Evolutionary conservation across 2,113 vertebrate genomes (phyloP), one percentile per base, ranked within the genome.

Genomic region (Hippocampus zosterae): DNA sequence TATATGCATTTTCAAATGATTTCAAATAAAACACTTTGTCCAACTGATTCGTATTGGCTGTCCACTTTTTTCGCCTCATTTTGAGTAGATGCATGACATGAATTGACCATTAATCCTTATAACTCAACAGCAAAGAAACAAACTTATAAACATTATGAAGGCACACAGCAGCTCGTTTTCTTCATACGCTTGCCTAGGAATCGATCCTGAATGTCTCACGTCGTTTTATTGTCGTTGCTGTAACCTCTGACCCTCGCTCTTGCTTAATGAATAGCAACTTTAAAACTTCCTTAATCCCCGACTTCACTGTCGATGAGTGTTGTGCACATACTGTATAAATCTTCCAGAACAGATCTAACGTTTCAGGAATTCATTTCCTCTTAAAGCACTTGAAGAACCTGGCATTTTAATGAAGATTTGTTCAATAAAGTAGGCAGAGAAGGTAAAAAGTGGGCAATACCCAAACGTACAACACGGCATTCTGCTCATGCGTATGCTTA

Each of bases 91-190:
- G 65, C 9, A 81, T 88, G 86, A 90, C 9, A 81, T 88, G 86
- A 90, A 88, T 42, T 85, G 73, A 33, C 84, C 81, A 46, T 83
- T 80, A 2, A 37, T 76, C 81, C 5, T 62, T 74, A 27, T 27
- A 27, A 27, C 25, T 27, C 25, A 27, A 27, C 25, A 27, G 25
- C 25, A 27, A 27, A 27, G 25, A 1, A 27, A 27, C 25, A 27
- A 27, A 27, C 5, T 62, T 74, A 27, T 71, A 73, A 92, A 75
- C 56, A 89, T 89, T 59, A 92, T 80, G 52, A 93, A 93, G 0
- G 91, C 89, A 44, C 91, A 90, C 27, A 91, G 80, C 3, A 93
- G 81, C 11, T 85, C 84, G 40, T 89, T 84, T 50, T 50, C 5
- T 50, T 7, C 2, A 5, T 21, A 52, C 16, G 1, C 7, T 48